Base-by-base conservation (phyloP, 2,113 vertebrate species). In the Podocnemis expansa region DNA sequence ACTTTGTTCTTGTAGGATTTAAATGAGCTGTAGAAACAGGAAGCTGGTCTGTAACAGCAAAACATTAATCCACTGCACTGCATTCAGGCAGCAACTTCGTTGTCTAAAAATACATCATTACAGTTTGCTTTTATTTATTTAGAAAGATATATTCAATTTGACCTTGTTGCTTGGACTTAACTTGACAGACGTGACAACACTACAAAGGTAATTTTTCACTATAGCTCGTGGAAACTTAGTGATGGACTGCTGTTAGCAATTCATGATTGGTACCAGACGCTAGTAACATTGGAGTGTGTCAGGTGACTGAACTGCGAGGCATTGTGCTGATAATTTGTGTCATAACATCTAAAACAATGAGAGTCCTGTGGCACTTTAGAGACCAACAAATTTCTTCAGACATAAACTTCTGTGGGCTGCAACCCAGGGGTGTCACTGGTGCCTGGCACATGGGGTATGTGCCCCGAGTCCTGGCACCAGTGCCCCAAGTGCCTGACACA, bases 1-100 rank as follows among this genome's bases (percentile, higher is more conserved):
- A 76, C 52, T 91, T 95, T 93, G 43, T 76, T 93, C 47, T 89
- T 85, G 19, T 78, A 75, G 90, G 82, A 89, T 55, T 93, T 93
- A 90, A 94, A 95, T 51, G 82, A 90, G 27, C 12, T 91, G 19
- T 51, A 43, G 24, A 82, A 55, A 54, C 45, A 83, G 58, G 92
- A 85, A 1, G 19, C 34, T 16, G 80, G 84, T 90, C 75, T 93
- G 17, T 70, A 90, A 87, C 89, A 52, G 51, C 2, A 41, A 75
- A 27, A 47, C 9, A 89, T 91, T 79, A 92, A 82, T 91, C 31
- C 27, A 84, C 29, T 87, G 25, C 51, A n/a, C 9, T 89, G 24
- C 49, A 67, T 90, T 89, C 85, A 90, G 24, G 24, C 38, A 52
- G 21, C 52, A 73, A 78, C 88, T 91, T 84, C 52, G 60, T 49